These are phyloP conservation scores for Dendrolimus kikuchii DNA, from an alignment of 1,140 invertebrate genomes.

Conservation along the genomic window DNA sequence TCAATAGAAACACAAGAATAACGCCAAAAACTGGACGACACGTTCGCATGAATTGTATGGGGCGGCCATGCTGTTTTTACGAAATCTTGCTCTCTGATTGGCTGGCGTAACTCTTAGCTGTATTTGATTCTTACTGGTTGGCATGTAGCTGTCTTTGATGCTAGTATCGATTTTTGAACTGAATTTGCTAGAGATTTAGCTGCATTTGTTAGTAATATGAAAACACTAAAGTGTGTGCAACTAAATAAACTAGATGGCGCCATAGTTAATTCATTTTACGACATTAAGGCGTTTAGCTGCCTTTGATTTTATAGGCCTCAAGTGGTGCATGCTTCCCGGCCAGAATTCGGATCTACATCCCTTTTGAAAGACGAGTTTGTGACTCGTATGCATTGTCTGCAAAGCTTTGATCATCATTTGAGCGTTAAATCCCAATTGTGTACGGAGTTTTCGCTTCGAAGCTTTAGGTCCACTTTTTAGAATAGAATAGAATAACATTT, in stretches of 20 bases:
- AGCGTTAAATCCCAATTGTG: too few species aligned
- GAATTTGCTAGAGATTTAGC: conserved; percentile 6
- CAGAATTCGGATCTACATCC: too few species aligned
- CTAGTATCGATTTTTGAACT: conserved; percentile 4
- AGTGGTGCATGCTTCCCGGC: not conserved
- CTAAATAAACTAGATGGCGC: conserved; percentile 6
- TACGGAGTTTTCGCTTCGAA: too few species aligned
- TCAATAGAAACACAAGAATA: conserved; percentile 8
- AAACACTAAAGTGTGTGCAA: conserved; percentile 4
- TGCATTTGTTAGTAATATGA: conserved; percentile 6
- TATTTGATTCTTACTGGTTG: conserved; percentile 9
- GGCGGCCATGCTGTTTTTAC: conserved; percentile 4
- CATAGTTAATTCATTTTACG: conserved; percentile 6
- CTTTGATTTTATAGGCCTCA: conserved; percentile 10
- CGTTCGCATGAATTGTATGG: conserved; percentile 6
- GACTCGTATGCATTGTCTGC: too few species aligned
- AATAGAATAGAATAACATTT: too few species aligned
- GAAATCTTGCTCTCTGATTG: conserved; percentile 6
- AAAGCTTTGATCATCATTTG: too few species aligned
- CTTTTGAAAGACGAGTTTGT: too few species aligned
- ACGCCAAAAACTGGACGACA: conserved; percentile 6
- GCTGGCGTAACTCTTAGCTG: conserved; percentile 6
- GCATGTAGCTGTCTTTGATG: conserved; percentile 8
- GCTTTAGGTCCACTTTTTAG: too few species aligned
- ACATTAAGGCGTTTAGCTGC: conserved; percentile 7